These are phyloP conservation scores for Drosophila suzukii DNA, from an alignment of 1,140 invertebrate species.

Conservation along the genomic window DNA sequence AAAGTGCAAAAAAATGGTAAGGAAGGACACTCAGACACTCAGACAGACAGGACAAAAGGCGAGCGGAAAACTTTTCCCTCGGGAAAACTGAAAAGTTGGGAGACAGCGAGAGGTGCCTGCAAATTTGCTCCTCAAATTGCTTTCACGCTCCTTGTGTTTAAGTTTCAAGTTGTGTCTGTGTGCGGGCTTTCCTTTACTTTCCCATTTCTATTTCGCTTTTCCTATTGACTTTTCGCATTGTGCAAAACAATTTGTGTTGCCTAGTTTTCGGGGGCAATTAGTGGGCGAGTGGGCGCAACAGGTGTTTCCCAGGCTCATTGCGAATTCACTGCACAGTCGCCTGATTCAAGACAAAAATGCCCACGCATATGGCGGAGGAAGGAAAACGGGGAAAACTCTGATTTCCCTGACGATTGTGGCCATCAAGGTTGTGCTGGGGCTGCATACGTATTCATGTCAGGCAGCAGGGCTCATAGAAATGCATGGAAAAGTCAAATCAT, in stretches of 20 bases:
- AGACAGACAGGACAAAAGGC: conserved; percentile 21
- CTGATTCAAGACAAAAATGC: conserved; percentile 40
- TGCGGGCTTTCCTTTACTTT: conserved; percentile 10
- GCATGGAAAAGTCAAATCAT: conserved; percentile 23
- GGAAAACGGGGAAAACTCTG: conserved; percentile 10
- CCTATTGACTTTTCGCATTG: conserved; percentile 60
- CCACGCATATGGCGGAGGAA: conserved; percentile 44
- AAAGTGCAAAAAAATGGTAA: conserved; percentile 39
- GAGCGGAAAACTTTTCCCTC: conserved; percentile 46
- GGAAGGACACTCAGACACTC: not conserved
- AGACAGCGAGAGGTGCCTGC: conserved; percentile 41
- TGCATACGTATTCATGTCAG: conserved; percentile 32
- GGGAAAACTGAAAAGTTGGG: conserved; percentile 52
- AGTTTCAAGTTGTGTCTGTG: conserved; percentile 61
- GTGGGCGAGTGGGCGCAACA: conserved; percentile 50
- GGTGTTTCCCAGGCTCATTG: conserved; percentile 57
- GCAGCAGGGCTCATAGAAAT: conserved; percentile 31
- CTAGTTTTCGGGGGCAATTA: conserved; percentile 69
- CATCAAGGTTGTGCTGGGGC: conserved; percentile 29
- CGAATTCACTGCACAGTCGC: conserved; percentile 66
- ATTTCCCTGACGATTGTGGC: conserved; percentile 38
- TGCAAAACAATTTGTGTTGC: conserved; percentile 58
- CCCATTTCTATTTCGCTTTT: conserved; percentile 17
- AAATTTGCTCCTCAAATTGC: conserved; percentile 55
- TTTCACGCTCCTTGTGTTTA: conserved; percentile 68